A percentile compares a stretch with the other conserved stretches of the same genome.
Conservation (phyloP, 2,797 vertebrate species). For the Taeniopygia guttata region DNA sequence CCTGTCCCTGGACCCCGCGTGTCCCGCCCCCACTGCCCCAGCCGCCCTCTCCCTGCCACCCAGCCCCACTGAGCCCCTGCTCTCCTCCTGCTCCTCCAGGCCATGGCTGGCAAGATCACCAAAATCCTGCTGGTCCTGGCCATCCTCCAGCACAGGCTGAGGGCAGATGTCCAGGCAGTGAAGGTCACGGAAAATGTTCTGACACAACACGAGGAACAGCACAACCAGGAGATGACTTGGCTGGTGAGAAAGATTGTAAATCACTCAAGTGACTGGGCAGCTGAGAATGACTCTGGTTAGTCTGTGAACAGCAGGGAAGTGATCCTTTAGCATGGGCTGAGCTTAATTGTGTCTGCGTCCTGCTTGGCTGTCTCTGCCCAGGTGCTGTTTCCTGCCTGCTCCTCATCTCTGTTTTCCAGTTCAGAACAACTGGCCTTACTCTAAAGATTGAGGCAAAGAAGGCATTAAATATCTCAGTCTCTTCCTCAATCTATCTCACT, state of each 20-base stretch:
- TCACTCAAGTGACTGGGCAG: not conserved
- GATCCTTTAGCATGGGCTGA: not conserved
- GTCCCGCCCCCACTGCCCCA: rapidly evolving
- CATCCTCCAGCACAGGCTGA: rapidly evolving
- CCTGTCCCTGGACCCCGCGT: rapidly evolving
- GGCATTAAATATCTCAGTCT: not conserved
- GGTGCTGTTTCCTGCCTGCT: not conserved
- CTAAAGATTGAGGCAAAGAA: not conserved
- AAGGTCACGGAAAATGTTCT: rapidly evolving
- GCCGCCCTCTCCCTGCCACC: not conserved
- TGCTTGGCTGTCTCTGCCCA: not conserved
- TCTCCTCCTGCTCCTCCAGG: not conserved
- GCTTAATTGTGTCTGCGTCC: not conserved
- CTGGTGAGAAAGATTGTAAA: not conserved
- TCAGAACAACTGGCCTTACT: not conserved
- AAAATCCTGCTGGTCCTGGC: not conserved
- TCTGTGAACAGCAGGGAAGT: not conserved
- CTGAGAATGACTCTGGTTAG: not conserved
- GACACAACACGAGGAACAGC: not conserved
- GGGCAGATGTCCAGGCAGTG: rapidly evolving
- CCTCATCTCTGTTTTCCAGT: not conserved
- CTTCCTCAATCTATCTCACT: not conserved
- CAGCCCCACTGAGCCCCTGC: not conserved
- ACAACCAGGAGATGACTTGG: not conserved
- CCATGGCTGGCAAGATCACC: not conserved